A percentile compares a stretch with the other conserved stretches of the same genome.
These are phyloP conservation scores for Enteromius paludinosus DNA, from an alignment of 2,797 vertebrate genomes.

Conservation along the genomic window DNA sequence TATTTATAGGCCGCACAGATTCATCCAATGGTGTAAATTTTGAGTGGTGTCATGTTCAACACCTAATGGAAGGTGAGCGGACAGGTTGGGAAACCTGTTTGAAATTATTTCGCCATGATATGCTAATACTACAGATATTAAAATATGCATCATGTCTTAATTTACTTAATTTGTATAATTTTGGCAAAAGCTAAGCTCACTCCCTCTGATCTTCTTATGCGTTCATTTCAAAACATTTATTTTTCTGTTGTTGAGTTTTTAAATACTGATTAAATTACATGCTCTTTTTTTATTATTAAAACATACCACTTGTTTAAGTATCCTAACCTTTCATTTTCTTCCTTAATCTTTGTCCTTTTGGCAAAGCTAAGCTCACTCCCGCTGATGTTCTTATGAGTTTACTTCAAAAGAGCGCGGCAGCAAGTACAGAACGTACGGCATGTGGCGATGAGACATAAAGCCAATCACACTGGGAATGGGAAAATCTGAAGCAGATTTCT, in stretches of 20 bases:
- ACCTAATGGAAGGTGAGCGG: background rate
- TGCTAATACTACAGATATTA: background rate
- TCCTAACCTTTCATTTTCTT: background rate
- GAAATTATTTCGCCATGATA: background rate
- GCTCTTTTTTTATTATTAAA: background rate
- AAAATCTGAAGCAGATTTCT: conserved; percentile 74
- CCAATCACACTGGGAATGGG: conserved; percentile 64
- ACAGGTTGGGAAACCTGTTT: conserved; percentile 16
- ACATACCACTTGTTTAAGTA: background rate
- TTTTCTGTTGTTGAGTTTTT: conserved; percentile 36
- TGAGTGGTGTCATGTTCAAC: background rate
- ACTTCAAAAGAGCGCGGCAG: conserved; percentile 45
- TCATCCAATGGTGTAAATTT: too few species aligned
- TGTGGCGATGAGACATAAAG: conserved; percentile 63
- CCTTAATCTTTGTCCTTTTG: conserved; percentile 6
- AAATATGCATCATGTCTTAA: background rate
- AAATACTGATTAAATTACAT: background rate
- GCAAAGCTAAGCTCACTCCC: conserved; percentile 21
- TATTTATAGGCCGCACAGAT: background rate
- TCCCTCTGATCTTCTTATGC: conserved; percentile 52
- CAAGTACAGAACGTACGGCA: conserved; percentile 51
- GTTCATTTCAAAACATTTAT: conserved; percentile 25
- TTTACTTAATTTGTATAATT: background rate
- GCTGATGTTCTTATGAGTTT: conserved; percentile 54
- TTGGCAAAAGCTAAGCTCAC: conserved; percentile 3